Conservation (phyloP, 30 jellyfish, hydroid and myxozoan species). For the Mastigias papua region DNA sequence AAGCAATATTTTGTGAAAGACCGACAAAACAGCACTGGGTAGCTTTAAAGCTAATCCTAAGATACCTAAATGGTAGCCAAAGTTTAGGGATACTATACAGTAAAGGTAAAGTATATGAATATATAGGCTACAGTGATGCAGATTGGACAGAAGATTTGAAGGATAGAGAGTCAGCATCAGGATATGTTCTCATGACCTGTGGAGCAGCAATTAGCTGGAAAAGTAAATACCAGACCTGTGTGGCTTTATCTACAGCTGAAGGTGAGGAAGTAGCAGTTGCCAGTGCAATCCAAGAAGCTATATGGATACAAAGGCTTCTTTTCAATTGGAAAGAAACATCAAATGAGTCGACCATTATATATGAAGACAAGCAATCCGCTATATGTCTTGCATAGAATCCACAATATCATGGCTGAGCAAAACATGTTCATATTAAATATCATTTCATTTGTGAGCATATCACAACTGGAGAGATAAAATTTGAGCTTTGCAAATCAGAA, state of each 20-base stretch:
- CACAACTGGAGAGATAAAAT: background rate
- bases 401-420: background rate
- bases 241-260: background rate
- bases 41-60: background rate
- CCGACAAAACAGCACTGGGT: conserved; percentile 6
- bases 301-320: background rate
- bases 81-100: background rate
- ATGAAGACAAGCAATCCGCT: background rate
- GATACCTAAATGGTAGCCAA: background rate
- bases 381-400: background rate
- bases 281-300: background rate
- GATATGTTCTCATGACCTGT: background rate
- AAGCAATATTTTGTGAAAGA: conserved; percentile 16
- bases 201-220: background rate
- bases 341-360: background rate
- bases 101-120: background rate
- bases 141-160: background rate
- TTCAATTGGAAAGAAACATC: background rate
- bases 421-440: too few relatives aligned
- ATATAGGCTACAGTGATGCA: background rate
- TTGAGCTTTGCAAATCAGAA: background rate
- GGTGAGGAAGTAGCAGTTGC: background rate
- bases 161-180: background rate
- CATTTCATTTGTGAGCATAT: background rate
- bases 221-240: background rate